phyloP scores from a whole-genome alignment of 2,888 invertebrate species.

The Galerucella nymphaeae region DNA sequence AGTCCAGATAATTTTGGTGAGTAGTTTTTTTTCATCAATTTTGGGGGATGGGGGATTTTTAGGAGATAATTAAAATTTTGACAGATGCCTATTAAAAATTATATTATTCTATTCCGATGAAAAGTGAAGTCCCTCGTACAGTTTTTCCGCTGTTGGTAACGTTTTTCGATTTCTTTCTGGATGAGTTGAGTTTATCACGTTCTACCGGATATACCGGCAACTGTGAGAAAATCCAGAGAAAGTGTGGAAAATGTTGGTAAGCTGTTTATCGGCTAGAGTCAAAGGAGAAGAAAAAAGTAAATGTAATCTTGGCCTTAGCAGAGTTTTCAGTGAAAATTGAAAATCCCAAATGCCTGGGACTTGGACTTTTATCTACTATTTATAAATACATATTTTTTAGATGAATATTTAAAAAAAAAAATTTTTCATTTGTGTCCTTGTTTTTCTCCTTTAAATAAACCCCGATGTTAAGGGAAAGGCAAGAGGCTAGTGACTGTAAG shows the following conservation, averaged over 20 bases:
- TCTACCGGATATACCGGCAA: conserved; percentile 51
- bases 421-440: too few species aligned
- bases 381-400: too few species aligned
- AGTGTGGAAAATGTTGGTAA: conserved; percentile 52
- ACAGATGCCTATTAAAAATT: too few species aligned
- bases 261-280: conserved; percentile 51
- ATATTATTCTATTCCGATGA: neutral
- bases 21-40: conserved; percentile 44
- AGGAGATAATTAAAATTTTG: too few species aligned
- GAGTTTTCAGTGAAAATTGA: neutral
- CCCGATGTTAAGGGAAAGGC: neutral
- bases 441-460: too few species aligned
- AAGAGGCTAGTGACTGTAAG: conserved; percentile 27
- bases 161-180: conserved; percentile 50
- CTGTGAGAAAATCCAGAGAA: conserved; percentile 53
- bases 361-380: too few species aligned
- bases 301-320: conserved; percentile 11
- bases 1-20: conserved; percentile 77
- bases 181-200: conserved; percentile 51
- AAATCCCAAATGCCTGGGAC: neutral
- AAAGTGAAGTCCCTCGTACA: neutral
- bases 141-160: conserved; percentile 34
- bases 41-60: too few species aligned
- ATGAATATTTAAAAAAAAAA: too few species aligned
- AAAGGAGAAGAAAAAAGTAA: conserved; percentile 36